phyloP scores from a whole-genome alignment of 2,888 invertebrate species.

The Rhimphoctona megacephalus region DNA sequence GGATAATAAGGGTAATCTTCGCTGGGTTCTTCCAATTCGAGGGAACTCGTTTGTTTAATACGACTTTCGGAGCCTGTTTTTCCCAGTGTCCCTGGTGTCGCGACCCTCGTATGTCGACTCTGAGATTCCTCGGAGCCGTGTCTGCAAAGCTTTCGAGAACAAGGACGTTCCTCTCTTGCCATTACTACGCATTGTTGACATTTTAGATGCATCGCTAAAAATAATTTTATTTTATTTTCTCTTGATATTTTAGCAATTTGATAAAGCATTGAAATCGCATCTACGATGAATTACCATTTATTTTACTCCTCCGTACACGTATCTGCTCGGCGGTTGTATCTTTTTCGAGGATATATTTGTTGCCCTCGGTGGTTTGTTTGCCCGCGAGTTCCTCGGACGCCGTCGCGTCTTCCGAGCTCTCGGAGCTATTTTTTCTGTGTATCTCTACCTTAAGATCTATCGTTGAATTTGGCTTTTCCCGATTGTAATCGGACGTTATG shows the following conservation, averaged over 20 bases:
- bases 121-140: slow-evolving; percentile 82
- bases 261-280: background rate
- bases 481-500: slow-evolving; percentile 83
- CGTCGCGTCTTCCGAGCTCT: slow-evolving; percentile 91
- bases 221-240: background rate
- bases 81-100: slow-evolving; percentile 83
- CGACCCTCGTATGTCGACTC: slow-evolving; percentile 79
- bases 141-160: slow-evolving; percentile 78
- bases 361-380: slow-evolving; percentile 78
- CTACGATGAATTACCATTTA: slow-evolving; percentile 75
- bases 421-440: slow-evolving; percentile 95
- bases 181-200: slow-evolving; percentile 79
- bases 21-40: slow-evolving; percentile 85
- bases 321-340: slow-evolving; percentile 76
- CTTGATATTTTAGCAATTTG: background rate
- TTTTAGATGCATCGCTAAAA: slow-evolving; percentile 71
- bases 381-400: slow-evolving; percentile 72
- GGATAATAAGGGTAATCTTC: slow-evolving; percentile 82
- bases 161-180: slow-evolving; percentile 78
- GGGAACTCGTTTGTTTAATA: slow-evolving; percentile 86
- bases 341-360: slow-evolving; percentile 78
- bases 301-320: slow-evolving; percentile 68
- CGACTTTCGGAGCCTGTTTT: slow-evolving; percentile 85
- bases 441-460: slow-evolving; percentile 96
- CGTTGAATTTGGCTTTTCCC: slow-evolving; percentile 83